A percentile compares a stretch with the other conserved stretches of the same genome.
Conservation (phyloP, 2,113 vertebrate genomes). For the Mohoua ochrocephala region DNA sequence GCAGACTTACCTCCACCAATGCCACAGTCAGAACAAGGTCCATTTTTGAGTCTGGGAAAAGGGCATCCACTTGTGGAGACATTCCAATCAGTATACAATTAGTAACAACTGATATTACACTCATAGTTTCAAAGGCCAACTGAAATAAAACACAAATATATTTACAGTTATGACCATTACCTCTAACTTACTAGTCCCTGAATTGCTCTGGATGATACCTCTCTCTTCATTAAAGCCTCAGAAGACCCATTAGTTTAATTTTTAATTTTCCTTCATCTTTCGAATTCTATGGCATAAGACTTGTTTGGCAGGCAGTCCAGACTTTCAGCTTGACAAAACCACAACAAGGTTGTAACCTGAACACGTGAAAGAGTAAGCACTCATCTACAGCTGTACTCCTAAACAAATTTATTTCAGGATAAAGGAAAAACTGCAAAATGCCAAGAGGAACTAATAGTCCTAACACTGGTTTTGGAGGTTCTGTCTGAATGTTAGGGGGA, state of each 20-base stretch:
- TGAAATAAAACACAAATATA: slow-evolving; percentile 63
- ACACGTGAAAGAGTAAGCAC: neutral
- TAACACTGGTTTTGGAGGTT: neutral
- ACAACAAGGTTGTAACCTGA: neutral
- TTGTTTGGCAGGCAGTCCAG: neutral
- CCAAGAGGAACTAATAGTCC: neutral
- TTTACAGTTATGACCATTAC: neutral
- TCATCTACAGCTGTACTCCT: neutral
- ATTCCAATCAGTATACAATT: slow-evolving; percentile 94
- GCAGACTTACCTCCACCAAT: slow-evolving; percentile 82
- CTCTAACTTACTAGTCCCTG: neutral
- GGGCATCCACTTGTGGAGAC: slow-evolving; percentile 87
- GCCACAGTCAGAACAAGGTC: slow-evolving; percentile 88
- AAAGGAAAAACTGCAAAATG: neutral
- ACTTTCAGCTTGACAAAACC: neutral
- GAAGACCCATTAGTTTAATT: neutral
- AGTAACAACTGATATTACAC: slow-evolving; percentile 91
- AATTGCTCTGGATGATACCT: neutral
- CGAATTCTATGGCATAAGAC: neutral
- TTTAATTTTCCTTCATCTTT: neutral
- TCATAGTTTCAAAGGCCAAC: slow-evolving; percentile 97
- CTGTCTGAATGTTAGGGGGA: neutral
- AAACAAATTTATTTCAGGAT: neutral
- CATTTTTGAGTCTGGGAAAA: slow-evolving; percentile 82
- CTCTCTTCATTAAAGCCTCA: neutral